phyloP scores from a whole-genome alignment of 2,113 vertebrate species.

The Lamprologus lemairii region DNA sequence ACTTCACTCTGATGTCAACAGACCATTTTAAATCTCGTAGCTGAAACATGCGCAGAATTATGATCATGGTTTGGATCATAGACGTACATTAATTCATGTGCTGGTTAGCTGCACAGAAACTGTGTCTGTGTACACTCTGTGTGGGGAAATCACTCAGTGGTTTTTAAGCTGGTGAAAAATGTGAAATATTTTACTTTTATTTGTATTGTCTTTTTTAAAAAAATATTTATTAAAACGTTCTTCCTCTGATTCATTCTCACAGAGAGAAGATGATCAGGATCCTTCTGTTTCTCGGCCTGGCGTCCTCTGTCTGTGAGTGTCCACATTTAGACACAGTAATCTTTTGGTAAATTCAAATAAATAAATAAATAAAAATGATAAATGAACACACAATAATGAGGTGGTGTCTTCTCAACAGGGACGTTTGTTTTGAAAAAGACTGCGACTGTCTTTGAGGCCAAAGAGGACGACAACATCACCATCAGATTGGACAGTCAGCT shows the following conservation, averaged over 20 bases:
- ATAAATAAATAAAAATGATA: accelerated
- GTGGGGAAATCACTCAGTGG: neutral
- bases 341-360: neutral
- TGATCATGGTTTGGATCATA: neutral
- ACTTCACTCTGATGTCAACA: neutral
- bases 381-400: neutral
- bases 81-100: accelerated
- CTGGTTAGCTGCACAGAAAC: accelerated
- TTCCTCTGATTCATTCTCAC: neutral
- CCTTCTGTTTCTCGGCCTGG: neutral
- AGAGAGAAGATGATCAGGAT: neutral
- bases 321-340: accelerated
- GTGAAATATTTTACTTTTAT: neutral
- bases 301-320: neutral
- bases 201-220: accelerated
- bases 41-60: accelerated
- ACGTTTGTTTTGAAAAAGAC: neutral
- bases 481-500: neutral
- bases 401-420: neutral
- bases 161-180: accelerated
- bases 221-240: neutral
- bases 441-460: neutral
- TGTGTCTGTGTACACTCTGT: neutral
- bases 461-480: neutral
- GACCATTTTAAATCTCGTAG: accelerated